Conservation (phyloP, 2,113 vertebrate species). For the Athene noctua region DNA sequence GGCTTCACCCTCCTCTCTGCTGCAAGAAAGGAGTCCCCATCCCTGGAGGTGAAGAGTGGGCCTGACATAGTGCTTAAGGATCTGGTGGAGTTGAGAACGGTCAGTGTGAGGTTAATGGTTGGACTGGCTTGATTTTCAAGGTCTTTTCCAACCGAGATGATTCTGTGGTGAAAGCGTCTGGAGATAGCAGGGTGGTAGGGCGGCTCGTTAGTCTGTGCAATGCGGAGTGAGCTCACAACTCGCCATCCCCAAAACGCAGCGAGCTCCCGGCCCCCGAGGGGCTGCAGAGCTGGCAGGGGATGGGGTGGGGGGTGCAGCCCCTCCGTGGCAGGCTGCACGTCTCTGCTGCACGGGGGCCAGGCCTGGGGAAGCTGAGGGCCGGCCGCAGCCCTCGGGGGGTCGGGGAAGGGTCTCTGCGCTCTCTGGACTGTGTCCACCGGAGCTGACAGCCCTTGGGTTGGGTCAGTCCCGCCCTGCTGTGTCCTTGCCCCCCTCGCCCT, state of each 20-base stretch:
- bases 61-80: too few relatives aligned
- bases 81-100: too few relatives aligned
- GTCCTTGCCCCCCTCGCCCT: neutral
- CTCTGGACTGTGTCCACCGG: neutral
- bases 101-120: too few relatives aligned
- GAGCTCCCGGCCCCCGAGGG: neutral
- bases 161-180: neutral
- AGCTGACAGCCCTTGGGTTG: neutral
- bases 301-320: neutral
- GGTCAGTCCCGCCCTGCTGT: neutral
- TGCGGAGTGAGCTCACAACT: neutral
- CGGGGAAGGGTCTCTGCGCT: neutral
- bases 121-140: too few relatives aligned
- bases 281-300: neutral
- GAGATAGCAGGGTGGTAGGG: neutral
- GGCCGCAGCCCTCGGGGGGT: neutral
- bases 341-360: rapidly evolving
- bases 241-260: rapidly evolving
- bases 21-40: neutral
- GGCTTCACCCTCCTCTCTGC: neutral
- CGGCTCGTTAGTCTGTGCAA: neutral
- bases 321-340: neutral
- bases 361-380: neutral
- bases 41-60: too few relatives aligned
- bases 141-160: too few relatives aligned